Evolutionary conservation across 1,140 invertebrate species (phyloP), one percentile per base, ranked within the genome.

Genomic region (Ceratitis capitata): DNA sequence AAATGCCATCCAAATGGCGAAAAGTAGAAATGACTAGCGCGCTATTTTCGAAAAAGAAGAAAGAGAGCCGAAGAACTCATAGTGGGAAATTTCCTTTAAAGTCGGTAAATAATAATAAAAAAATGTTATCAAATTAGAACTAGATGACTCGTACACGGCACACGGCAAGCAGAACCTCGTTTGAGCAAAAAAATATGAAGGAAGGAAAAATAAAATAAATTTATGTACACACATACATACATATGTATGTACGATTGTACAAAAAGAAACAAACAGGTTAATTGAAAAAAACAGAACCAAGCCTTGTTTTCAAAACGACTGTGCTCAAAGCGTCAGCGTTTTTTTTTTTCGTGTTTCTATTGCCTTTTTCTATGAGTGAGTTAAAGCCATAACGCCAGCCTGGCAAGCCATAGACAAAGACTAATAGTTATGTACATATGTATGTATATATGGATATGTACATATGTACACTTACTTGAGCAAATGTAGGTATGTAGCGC

Each of bases 211-310:
- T 69, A 69, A 35, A 39, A 69, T 29, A 61, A 45, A 45, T 10
- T 12, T 78, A 45, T 74, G 35, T 19, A 32, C 35, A 69, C 16
- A 69, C 10, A 39, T 74, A 16, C 14, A 0, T 69, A 39, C 1
- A 3, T 39, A 69, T 39, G 16, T 42, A 7, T 45, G 39, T 47
- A 78, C 12, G 16, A 74, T 5, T 5, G 39, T 19, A 74, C 29
- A 74, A 42, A 78, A 78, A 45, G 19, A 78, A 78, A 12, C 69
- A 78, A 78, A 78, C 69, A 78, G 69, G 69, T 78, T 78, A 39
- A 78, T 45, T n/a, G 69, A 32, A 78, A 78, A 61, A 74, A 78
- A 78, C 69, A 78, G 69, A 78, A 78, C 69, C 69, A 42, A 78
- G 69, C 69, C 69, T 78, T 78, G 69, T 78, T 78, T 35, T 78